A percentile compares a stretch with the other conserved stretches of the same genome.
Conservation (phyloP, 1,140 invertebrate genomes). For the Drosophila biarmipes region DNA sequence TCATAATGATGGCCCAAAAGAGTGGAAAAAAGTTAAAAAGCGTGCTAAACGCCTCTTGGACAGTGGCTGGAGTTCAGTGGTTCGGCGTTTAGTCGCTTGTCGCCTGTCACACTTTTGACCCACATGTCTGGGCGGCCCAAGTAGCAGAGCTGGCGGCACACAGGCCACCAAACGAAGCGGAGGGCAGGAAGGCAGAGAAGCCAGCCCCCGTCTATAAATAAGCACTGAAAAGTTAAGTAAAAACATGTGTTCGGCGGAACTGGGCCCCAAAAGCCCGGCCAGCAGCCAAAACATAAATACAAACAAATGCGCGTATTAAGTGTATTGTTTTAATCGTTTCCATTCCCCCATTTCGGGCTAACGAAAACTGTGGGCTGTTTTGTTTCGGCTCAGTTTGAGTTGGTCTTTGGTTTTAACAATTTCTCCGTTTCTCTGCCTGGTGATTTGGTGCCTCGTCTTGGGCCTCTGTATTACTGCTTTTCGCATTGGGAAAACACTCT, state of each 20-base stretch:
- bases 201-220: conserved; percentile 54
- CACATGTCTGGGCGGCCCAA: conserved; percentile 31
- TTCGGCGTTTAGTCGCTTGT: conserved; percentile 47
- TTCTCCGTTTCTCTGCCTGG: conserved; percentile 31
- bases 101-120: conserved; percentile 43
- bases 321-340: conserved; percentile 58
- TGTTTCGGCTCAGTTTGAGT: conserved; percentile 13
- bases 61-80: conserved; percentile 46
- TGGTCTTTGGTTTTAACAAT: conserved; percentile 28
- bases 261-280: conserved; percentile 1
- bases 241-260: conserved; percentile 55
- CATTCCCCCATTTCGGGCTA: conserved; percentile 20
- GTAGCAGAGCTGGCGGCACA: conserved; percentile 29
- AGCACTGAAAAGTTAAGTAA: conserved; percentile 68
- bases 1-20: conserved; percentile 42
- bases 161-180: conserved; percentile 6
- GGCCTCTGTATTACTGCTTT: background rate
- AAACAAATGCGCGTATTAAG: conserved; percentile 62
- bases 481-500: conserved; percentile 5
- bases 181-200: conserved; percentile 22
- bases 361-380: conserved; percentile 13
- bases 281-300: conserved; percentile 51
- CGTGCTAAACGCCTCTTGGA: conserved; percentile 57
- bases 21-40: conserved; percentile 40
- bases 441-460: conserved; percentile 20